Evolutionary conservation across 2,888 invertebrate species (phyloP), one percentile per base, ranked within the genome.

Genomic region (Ormia ochracea): DNA sequence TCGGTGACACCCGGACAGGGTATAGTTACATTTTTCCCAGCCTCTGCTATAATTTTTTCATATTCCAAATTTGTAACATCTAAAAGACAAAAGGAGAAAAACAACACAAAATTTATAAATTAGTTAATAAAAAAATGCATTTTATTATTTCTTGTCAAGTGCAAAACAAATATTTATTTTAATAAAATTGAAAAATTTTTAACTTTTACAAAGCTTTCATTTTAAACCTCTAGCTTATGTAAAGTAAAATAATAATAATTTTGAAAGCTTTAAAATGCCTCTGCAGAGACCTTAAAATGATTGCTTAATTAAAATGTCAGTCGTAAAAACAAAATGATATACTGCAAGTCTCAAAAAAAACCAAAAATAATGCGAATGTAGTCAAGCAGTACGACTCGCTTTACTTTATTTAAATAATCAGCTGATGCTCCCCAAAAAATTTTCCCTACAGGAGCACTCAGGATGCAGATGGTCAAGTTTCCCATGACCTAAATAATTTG

Each of bases 1-100:
- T 93, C 93, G 84, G 92, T 93, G 80, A 93, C 93, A 43, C 93
- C 93, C 36, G 93, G 93, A 89, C 94, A 94, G 75, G 92, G 90
- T 83, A 94, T 89, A 78, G 93, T 92, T 82, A 93, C 91, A 89
- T 93, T 93, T 84, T 91, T 91, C 68, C 93, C 93, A 50, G 93
- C 93, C 85, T 93, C 92, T 68, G 92, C 91, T 83, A 91, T 90
- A 82, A 93, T 91, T 82, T 91, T 92, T 84, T 92, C 91, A 82
- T 92, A 90, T 83, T 91, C 91, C 80, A 92, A 90, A 85, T 91
- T 91, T 84, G 92, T 91, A 83, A 92, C 91, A 89, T 93, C 93
- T 76, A 48, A 21, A 75, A 68, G 5, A 12, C 9, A 45, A 3
- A 4, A 6, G 28, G 19, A 9, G 28, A 69, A 66, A 54, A 4